Base-by-base conservation (phyloP, 2,797 vertebrate species). In the Poliocrania exsul region DNA sequence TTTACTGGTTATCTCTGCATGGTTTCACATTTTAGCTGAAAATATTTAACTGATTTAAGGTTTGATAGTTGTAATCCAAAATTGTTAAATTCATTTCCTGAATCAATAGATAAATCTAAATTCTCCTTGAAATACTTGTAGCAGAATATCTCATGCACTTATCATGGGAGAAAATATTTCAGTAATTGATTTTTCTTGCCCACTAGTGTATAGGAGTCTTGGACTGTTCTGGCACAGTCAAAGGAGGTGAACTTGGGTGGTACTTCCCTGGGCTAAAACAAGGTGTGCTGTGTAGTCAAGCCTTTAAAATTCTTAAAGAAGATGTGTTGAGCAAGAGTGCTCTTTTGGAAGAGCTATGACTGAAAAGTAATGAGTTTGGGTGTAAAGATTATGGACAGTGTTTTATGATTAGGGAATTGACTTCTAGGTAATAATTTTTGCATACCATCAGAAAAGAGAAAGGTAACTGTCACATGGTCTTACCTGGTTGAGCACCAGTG, bases 181-280 rank as follows among this genome's bases (percentile, higher is more conserved):
- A 50, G 50, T 2, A 9, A n/a, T 57, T 83, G 8, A 0, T 38
- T 86, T 75, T 78, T 40, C 50, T 75, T 58, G 46, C 21, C 40
- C 21, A n/a, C 8, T 2, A 24, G 11, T 2, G 2, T 49, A 25
- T 67, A 0, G 1, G 49, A 74, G 78, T 51, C 42, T 44, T 51
- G 31, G 9, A 9, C 25, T 53, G 7, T 51, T 81, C 23, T 12
- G 9, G 26, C 16, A 29, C 23, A 38, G 65, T 47, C 42, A 40
- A 11, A 47, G 57, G 26, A 42, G 11, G 11, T 38, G 38, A 72
- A 33, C 21, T 62, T 66, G 65, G 6, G 11, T 50, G 42, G 8
- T 57, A 13, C 8, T 37, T 53, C 64, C 25, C 40, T 69, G 18
- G 47, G 10, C 26, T 67, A 66, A 58, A 60, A 4, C 9, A 28